phyloP scores from a whole-genome alignment of 1,140 invertebrate species.

The Pararge aegeria region DNA sequence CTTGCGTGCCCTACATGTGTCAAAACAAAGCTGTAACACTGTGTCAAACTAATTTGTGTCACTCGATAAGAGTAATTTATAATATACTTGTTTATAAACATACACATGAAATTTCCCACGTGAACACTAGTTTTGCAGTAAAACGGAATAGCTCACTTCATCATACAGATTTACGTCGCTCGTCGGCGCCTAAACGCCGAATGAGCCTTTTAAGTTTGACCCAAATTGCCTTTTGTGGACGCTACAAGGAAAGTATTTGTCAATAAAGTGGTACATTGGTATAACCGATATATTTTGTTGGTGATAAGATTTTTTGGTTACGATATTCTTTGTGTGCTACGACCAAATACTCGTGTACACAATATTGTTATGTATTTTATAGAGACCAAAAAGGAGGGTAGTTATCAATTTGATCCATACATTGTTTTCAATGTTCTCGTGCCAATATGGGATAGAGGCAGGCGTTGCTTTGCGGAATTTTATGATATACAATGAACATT shows the following conservation, averaged over 20 bases:
- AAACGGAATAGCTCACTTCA: constrained; percentile 5
- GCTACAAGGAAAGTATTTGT: not conserved
- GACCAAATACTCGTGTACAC: too few relatives aligned
- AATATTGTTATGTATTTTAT: too few relatives aligned
- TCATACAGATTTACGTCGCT: constrained; percentile 7
- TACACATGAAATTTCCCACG: not conserved
- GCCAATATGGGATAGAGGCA: too few relatives aligned
- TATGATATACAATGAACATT: too few relatives aligned
- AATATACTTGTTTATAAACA: not conserved
- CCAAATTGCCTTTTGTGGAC: constrained; percentile 1
- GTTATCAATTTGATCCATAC: too few relatives aligned
- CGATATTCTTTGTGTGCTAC: too few relatives aligned
- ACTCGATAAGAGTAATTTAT: not conserved
- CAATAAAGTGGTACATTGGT: not conserved
- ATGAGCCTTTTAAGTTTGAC: constrained; percentile 9
- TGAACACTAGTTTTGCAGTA: constrained; percentile 7
- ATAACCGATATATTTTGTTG: not conserved
- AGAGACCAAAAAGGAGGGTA: too few relatives aligned
- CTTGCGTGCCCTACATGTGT: not conserved
- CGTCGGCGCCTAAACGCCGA: not conserved
- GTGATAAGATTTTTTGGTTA: not conserved
- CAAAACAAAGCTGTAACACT: too few relatives aligned
- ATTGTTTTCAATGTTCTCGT: too few relatives aligned
- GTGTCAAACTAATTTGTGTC: too few relatives aligned
- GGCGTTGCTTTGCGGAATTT: too few relatives aligned